Evolutionary conservation across 2,113 vertebrate genomes (phyloP).

Genomic region (Pan troglodytes): DNA sequence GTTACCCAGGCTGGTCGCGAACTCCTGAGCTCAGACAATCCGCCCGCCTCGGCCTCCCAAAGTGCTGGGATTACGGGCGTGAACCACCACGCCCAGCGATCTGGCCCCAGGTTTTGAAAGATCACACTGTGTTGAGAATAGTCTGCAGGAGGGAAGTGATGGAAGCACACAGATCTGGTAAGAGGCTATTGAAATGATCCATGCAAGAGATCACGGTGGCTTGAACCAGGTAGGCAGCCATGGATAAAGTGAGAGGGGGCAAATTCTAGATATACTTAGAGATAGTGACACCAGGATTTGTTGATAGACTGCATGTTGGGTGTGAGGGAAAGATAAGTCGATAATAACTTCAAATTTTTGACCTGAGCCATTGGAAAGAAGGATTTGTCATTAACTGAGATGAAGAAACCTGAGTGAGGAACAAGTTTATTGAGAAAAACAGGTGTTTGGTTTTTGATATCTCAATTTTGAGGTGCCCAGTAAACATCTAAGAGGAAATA

Average conservation of each 20-base stretch:
- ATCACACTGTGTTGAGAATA: not conserved
- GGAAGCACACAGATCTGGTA: not conserved
- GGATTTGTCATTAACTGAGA: not conserved
- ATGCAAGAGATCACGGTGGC: not conserved
- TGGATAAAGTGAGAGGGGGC: not conserved
- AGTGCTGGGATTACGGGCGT: no score
- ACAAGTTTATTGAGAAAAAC: not conserved
- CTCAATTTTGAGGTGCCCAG: not conserved
- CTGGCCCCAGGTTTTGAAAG: not conserved
- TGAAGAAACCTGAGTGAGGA: not conserved
- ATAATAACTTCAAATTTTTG: not conserved
- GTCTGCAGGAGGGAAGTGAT: not conserved
- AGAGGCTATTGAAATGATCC: not conserved
- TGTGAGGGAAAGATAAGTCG: not conserved
- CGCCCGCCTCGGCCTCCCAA: no score
- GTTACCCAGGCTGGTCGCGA: no score
- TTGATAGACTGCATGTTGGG: not conserved
- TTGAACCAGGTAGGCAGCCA: not conserved
- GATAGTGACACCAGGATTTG: not conserved
- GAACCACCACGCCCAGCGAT: no score
- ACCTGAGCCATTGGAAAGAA: not conserved
- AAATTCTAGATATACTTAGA: not conserved
- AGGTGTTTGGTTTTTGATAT: not conserved
- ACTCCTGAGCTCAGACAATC: no score
- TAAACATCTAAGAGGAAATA: not conserved